phyloP scores from a whole-genome alignment of 2,888 invertebrate genomes.

The Atethmia centrago region DNA sequence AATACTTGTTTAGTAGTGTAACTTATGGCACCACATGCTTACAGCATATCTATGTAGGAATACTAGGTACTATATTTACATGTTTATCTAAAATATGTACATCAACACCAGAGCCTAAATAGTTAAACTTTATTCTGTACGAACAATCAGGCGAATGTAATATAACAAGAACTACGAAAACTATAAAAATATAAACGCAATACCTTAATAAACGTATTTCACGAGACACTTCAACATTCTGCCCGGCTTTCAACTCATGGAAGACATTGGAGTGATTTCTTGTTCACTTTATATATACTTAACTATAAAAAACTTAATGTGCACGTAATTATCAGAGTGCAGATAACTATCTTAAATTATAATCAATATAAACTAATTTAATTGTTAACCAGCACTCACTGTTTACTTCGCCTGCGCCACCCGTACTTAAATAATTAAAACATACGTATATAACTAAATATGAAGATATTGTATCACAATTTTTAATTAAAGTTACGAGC shows the following conservation, averaged over 20 bases:
- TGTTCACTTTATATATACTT: conserved; percentile 62
- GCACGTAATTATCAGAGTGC: conserved; percentile 65
- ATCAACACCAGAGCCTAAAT: conserved; percentile 72
- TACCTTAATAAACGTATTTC: conserved; percentile 56
- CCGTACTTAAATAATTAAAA: conserved; percentile 78
- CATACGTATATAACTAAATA: conserved; percentile 72
- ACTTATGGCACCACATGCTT: conserved; percentile 90
- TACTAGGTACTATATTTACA: conserved; percentile 82
- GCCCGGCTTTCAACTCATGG: conserved; percentile 75
- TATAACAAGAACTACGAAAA: conserved; percentile 67
- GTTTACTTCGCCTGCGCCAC: conserved; percentile 70
- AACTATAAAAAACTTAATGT: conserved; percentile 68
- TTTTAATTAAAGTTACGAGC: conserved; percentile 79
- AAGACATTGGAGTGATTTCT: conserved; percentile 81
- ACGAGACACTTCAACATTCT: conserved; percentile 56
- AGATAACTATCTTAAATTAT: conserved; percentile 58
- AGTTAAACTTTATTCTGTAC: conserved; percentile 66
- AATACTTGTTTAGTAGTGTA: conserved; percentile 84
- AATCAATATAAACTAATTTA: conserved; percentile 50
- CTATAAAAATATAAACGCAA: conserved; percentile 66
- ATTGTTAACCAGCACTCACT: conserved; percentile 59
- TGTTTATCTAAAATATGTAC: conserved; percentile 70
- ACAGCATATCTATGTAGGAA: conserved; percentile 79
- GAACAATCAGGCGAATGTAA: conserved; percentile 67
- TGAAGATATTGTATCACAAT: conserved; percentile 88